Percentiles rank a stretch among this genome's conserved stretches.
phyloP scores from a whole-genome alignment of 2,888 invertebrate genomes.

The Calameuta filiformis region DNA sequence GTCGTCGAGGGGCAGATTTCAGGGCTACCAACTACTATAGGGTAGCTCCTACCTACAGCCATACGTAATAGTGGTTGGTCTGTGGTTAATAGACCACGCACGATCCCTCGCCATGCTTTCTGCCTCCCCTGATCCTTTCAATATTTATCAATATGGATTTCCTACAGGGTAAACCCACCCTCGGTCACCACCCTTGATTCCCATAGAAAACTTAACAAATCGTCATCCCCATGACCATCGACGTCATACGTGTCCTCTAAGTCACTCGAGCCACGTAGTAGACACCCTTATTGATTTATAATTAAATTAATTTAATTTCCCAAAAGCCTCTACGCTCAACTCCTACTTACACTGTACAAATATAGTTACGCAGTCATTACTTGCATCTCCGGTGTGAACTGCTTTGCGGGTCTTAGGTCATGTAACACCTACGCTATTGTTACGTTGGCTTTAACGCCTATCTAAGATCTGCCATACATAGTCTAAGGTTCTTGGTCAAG shows the following conservation, averaged over 20 bases:
- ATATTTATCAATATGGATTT: not conserved
- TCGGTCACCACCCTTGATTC: not conserved
- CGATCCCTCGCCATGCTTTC: conserved; percentile 2
- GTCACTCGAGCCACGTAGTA: too few species aligned
- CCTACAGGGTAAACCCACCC: not conserved
- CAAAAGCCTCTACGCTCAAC: not conserved
- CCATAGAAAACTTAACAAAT: not conserved
- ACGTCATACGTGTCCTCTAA: not conserved
- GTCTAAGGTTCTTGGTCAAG: not conserved
- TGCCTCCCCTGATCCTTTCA: not conserved
- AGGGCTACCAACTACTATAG: conserved; percentile 30
- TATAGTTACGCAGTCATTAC: not conserved
- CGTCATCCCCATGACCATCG: not conserved
- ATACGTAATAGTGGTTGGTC: conserved; percentile 47
- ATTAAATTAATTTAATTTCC: not conserved
- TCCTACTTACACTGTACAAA: not conserved
- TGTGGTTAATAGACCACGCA: conserved; percentile 37
- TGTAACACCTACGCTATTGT: not conserved
- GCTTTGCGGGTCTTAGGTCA: not conserved
- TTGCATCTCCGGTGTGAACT: not conserved
- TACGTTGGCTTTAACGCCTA: not conserved
- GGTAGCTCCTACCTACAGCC: conserved; percentile 25
- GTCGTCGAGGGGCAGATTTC: not conserved
- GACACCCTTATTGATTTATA: not conserved
- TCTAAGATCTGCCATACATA: not conserved